Evolutionary conservation across 2,888 invertebrate species (phyloP).

Genomic region (Empis stercorea): DNA sequence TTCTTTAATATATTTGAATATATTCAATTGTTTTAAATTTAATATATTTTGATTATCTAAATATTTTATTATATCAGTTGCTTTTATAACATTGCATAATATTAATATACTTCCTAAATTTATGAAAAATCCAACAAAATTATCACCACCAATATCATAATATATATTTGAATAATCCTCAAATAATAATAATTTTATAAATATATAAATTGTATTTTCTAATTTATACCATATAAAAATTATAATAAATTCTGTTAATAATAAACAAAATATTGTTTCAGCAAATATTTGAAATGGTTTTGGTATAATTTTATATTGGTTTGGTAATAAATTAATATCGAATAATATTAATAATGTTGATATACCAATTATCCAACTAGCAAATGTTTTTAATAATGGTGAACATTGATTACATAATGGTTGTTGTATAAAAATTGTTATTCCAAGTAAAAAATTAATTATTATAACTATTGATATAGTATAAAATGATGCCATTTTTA

Average conservation of each 20-base stretch:
- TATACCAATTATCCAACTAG: constrained; percentile 7
- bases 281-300: constrained; percentile 5
- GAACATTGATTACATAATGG: constrained; percentile 4
- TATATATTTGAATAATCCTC: constrained; percentile 10
- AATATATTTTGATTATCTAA: no score
- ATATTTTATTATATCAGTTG: neutral
- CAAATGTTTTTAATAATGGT: constrained; percentile 3
- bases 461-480: no score
- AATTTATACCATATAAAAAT: constrained; percentile 11
- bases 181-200: constrained; percentile 10
- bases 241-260: constrained; percentile 10
- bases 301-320: constrained; percentile 5
- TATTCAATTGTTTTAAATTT: no score
- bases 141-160: constrained; percentile 13
- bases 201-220: constrained; percentile 7
- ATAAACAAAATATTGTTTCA: constrained; percentile 9
- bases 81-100: constrained; percentile 6
- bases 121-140: constrained; percentile 8
- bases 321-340: constrained; percentile 8
- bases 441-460: neutral
- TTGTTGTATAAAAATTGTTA: constrained; percentile 8
- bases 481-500: no score
- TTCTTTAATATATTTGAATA: no score
- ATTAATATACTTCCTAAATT: constrained; percentile 8
- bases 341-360: constrained; percentile 6